These are phyloP conservation scores for Thymelicus lineola DNA, from an alignment of 2,888 invertebrate species.

Conservation along the genomic window DNA sequence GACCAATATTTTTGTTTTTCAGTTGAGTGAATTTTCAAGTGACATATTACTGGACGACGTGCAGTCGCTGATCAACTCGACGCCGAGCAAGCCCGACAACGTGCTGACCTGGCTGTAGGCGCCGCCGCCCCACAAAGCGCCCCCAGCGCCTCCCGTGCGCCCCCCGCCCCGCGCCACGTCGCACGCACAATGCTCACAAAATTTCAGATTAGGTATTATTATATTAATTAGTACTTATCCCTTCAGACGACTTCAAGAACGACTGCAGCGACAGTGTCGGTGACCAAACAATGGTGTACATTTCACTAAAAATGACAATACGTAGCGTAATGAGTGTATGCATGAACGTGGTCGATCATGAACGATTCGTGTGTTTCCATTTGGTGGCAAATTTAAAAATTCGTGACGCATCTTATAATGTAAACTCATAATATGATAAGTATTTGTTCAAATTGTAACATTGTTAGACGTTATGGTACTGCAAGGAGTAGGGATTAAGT, in stretches of 20 bases:
- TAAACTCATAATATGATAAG: conserved; percentile 9
- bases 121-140: neutral
- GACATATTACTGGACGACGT: conserved; percentile 95
- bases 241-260: conserved; percentile 51
- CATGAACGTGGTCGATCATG: conserved; percentile 58
- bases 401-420: conserved; percentile 25
- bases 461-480: conserved; percentile 21
- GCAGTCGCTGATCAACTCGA: conserved; percentile 95
- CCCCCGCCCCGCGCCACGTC: conserved; percentile 15
- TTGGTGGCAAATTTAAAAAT: conserved; percentile 40
- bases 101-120: conserved; percentile 93
- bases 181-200: conserved; percentile 52
- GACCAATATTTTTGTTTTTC: conserved; percentile 55
- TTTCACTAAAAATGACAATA: conserved; percentile 76
- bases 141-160: neutral
- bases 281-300: conserved; percentile 70
- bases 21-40: conserved; percentile 94
- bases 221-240: conserved; percentile 57
- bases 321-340: conserved; percentile 66
- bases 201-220: conserved; percentile 59
- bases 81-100: conserved; percentile 93
- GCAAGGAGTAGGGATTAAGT: conserved; percentile 9
- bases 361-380: conserved; percentile 53
- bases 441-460: conserved; percentile 33
- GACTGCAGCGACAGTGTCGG: conserved; percentile 53